Conservation (phyloP, 2,113 vertebrate genomes). For the Cranoglanis bouderius region DNA sequence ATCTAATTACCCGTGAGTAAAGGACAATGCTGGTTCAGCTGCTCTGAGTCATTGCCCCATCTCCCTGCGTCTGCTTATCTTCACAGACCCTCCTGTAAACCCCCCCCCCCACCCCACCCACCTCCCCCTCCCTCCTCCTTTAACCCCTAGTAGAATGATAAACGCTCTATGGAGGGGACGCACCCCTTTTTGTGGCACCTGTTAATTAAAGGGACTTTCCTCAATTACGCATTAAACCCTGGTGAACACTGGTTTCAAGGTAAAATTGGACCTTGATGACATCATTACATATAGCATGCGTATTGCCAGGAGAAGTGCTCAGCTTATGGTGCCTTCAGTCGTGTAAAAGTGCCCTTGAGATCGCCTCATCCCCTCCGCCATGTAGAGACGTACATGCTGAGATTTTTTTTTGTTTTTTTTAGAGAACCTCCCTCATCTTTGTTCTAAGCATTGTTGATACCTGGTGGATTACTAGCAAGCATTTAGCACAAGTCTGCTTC, state of each 20-base stretch:
- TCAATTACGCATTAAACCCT: conserved; percentile 56
- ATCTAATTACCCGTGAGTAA: conserved; percentile 79
- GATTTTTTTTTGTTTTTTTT: background rate
- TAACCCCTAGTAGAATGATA: conserved; percentile 68
- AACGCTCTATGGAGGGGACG: conserved; percentile 72
- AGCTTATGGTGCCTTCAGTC: conserved; percentile 36
- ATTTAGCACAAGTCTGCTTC: conserved; percentile 73
- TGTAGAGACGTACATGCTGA: background rate
- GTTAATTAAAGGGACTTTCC: conserved; percentile 68
- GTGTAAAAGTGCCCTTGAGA: conserved; percentile 43
- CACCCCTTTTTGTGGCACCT: conserved; percentile 72
- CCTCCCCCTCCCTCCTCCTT: conserved; percentile 35
- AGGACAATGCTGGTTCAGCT: conserved; percentile 80
- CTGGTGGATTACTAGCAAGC: conserved; percentile 74
- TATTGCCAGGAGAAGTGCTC: background rate
- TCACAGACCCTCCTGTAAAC: conserved; percentile 69
- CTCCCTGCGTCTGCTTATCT: conserved; percentile 75
- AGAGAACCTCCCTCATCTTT: conserved; percentile 65
- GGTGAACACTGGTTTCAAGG: conserved; percentile 45
- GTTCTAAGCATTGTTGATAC: conserved; percentile 65
- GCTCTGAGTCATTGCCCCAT: conserved; percentile 77
- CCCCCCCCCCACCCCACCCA: conserved; percentile 60
- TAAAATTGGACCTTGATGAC: conserved; percentile 23
- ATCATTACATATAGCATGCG: conserved; percentile 13
- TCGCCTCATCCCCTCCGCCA: conserved; percentile 46